These are phyloP conservation scores for Aradophagus sp. DNA, from an alignment of 1,140 invertebrate genomes.

Conservation along the genomic window DNA sequence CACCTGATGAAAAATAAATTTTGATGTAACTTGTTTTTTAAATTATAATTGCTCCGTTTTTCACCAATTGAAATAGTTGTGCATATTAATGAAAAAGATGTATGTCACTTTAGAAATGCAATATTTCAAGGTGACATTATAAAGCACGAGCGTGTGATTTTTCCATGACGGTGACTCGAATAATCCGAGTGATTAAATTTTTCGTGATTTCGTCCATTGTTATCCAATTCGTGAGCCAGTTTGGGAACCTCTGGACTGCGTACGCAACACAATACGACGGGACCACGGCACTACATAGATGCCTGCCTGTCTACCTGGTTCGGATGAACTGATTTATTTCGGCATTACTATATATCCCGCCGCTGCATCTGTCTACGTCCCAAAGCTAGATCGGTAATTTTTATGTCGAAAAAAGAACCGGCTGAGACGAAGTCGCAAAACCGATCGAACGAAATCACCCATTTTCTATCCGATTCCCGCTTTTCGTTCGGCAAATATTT, in stretches of 20 bases:
- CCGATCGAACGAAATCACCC: slow-evolving; percentile 26
- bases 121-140: no score
- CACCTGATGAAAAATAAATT: no score
- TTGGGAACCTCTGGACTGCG: slow-evolving; percentile 61
- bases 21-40: no score
- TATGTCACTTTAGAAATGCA: no score
- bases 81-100: no score
- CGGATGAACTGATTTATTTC: slow-evolving; percentile 75
- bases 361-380: slow-evolving; percentile 69
- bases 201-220: no score
- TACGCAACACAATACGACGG: slow-evolving; percentile 56
- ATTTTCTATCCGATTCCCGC: slow-evolving; percentile 15
- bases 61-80: no score
- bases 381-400: slow-evolving; percentile 47
- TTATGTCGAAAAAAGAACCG: slow-evolving; percentile 24
- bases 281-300: slow-evolving; percentile 40
- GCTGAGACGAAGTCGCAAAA: slow-evolving; percentile 8
- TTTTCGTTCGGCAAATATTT: slow-evolving; percentile 33
- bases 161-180: no score
- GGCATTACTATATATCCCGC: slow-evolving; percentile 64
- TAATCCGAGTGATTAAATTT: no score
- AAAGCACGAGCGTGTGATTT: no score
- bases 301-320: slow-evolving; percentile 65
- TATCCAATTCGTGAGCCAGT: slow-evolving; percentile 15
- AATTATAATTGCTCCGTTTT: no score